Evolutionary conservation across 2,888 invertebrate species (phyloP).

Genomic region (Caenorhabditis sp.): DNA sequence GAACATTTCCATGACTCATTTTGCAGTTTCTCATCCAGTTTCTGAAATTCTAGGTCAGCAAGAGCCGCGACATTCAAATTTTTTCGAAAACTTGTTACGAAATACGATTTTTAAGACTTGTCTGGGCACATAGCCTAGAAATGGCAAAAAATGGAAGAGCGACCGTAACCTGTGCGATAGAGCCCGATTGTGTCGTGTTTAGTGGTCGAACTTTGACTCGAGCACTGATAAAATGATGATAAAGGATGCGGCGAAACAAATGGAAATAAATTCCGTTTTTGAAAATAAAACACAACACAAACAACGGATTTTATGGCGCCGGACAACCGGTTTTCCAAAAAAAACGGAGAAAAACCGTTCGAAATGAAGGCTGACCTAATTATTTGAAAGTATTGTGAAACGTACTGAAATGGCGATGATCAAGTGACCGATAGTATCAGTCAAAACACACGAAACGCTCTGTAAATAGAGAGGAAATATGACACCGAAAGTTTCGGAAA

Average conservation of each 20-base stretch:
- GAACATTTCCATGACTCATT: too few relatives aligned
- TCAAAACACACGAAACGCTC: conserved; percentile 3
- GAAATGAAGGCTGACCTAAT: conserved; percentile 2
- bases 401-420: background rate
- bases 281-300: background rate
- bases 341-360: background rate
- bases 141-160: too few relatives aligned
- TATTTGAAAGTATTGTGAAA: background rate
- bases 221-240: background rate
- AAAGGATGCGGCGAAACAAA: background rate
- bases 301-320: background rate
- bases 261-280: background rate
- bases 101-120: too few relatives aligned
- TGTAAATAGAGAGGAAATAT: conserved; percentile 3
- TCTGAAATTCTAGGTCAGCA: too few relatives aligned
- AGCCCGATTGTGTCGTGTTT: background rate
- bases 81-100: too few relatives aligned
- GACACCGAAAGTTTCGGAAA: conserved; percentile 5
- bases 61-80: too few relatives aligned
- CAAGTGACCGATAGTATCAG: background rate
- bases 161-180: too few relatives aligned
- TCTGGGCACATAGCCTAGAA: too few relatives aligned
- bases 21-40: too few relatives aligned
- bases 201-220: background rate
- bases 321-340: background rate